Evolutionary conservation across 92 coral and sea anemone genomes (phyloP), one percentile per base, ranked within the genome.

Genomic region (Isaurus tuberculatus): DNA sequence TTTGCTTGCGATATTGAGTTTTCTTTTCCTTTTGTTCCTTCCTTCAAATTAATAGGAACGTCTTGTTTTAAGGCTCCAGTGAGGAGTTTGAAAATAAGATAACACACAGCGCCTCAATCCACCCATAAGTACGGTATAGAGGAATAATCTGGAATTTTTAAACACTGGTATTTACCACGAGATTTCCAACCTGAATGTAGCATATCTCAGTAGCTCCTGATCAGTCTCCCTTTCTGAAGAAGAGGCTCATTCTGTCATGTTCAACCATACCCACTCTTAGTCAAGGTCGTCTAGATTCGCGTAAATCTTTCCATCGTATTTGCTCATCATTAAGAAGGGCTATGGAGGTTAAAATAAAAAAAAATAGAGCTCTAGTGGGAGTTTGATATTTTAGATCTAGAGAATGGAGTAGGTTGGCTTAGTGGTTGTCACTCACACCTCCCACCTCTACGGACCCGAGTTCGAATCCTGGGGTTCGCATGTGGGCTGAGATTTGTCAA

Each of bases 271-370:
- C 55, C 10, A 6, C 14, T 23, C 34, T 46, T 81, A 60, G 33
- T 49, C 82, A 44, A 79, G 68, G 67, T 92, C 97, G 25, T 88
- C 97, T 31, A 90, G 27, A 60, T 92, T 90, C 11, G 88, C 92
- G 55, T 92, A 92, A 23, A 92, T 67, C 30, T 70, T 49, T 4
- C 65, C 88, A 53, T 92, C 89, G 40, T 92, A 92, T 5, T 90
- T 87, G 53, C 83, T 92, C 93, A 92, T 90, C 85, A 77, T 58
- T 88, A 89, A 53, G 89, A 85, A 44, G 57, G 65, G 30, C 89
- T 83, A 90, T 86, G 77, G 65, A 88, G 65, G 37, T 11, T 26
- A 53, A 66, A 9, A 72, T 22, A 11, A 28, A 70, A 13, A 0
- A n/a, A 17, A n/a, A n/a, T n/a, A n/a, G n/a, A n/a, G n/a, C n/a